Percentiles rank a stretch among this genome's conserved stretches.
phyloP scores from a whole-genome alignment of 2,113 vertebrate species.

The Nothocercus nigrocapillus region DNA sequence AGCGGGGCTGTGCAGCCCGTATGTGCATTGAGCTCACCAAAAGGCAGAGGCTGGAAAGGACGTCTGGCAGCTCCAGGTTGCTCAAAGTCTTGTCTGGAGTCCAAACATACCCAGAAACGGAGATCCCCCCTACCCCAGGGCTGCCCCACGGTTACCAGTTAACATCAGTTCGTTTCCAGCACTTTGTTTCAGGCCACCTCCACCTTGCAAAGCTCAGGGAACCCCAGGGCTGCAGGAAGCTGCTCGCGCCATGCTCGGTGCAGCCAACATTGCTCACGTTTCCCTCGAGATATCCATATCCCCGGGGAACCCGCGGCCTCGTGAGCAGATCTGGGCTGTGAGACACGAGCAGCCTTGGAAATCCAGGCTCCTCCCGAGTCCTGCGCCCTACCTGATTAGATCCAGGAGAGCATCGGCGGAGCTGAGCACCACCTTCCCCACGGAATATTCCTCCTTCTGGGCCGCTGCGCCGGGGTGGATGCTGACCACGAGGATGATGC shows the following conservation, averaged over 20 bases:
- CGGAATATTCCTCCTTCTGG: constrained; percentile 81
- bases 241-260: not conserved
- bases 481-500: constrained; percentile 85
- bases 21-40: not conserved
- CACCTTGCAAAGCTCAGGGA: not conserved
- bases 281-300: not conserved
- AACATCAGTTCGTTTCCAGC: not conserved
- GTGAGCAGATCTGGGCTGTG: not conserved
- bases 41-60: not conserved
- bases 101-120: not conserved
- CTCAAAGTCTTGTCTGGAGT: not conserved
- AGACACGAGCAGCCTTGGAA: rapidly evolving
- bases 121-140: not conserved
- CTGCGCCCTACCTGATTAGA: constrained; percentile 81
- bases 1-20: not conserved
- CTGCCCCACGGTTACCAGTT: not conserved
- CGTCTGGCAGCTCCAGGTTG: not conserved
- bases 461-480: constrained; percentile 87
- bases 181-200: not conserved
- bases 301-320: not conserved
- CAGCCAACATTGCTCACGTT: rapidly evolving
- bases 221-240: not conserved
- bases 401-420: constrained; percentile 89
- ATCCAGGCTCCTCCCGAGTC: not conserved
- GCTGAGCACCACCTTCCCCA: constrained; percentile 84